Percentiles rank a stretch among this genome's conserved stretches.
These are phyloP conservation scores for Edolisoma coerulescens DNA, from an alignment of 2,113 vertebrate genomes.

Conservation along the genomic window DNA sequence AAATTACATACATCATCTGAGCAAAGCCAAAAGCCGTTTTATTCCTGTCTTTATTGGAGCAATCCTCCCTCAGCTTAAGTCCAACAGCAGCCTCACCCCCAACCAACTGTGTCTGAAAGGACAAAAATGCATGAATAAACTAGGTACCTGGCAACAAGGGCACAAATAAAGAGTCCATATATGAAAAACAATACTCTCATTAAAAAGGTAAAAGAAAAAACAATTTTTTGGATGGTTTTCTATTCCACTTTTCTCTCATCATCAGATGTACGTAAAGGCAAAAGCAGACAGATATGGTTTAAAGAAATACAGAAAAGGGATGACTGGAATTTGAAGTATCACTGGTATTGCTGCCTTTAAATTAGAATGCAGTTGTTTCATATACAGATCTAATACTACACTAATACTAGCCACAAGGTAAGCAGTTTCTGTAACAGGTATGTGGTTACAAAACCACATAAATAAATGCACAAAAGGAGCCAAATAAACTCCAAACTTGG, in stretches of 20 bases:
- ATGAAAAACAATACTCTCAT: not conserved
- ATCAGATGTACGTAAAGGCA: accelerated
- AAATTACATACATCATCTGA: not conserved
- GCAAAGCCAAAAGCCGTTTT: not conserved
- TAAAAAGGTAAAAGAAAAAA: not conserved
- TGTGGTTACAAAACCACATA: not conserved
- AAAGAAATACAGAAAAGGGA: not conserved
- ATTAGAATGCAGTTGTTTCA: not conserved
- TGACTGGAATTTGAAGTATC: not conserved
- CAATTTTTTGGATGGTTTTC: not conserved
- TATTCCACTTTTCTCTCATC: not conserved
- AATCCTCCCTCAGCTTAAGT: not conserved
- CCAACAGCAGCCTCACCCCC: not conserved
- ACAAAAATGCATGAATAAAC: not conserved
- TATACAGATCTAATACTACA: not conserved
- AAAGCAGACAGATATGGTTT: not conserved
- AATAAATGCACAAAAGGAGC: not conserved
- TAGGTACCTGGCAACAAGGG: not conserved
- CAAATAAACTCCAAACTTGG: not conserved
- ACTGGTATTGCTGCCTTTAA: not conserved
- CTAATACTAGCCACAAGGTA: not conserved
- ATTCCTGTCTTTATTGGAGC: not conserved
- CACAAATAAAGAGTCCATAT: not conserved
- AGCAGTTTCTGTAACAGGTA: not conserved
- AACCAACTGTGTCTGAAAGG: not conserved